Evolutionary conservation across 2,888 invertebrate genomes (phyloP).

Genomic region (Diarsia rubi): DNA sequence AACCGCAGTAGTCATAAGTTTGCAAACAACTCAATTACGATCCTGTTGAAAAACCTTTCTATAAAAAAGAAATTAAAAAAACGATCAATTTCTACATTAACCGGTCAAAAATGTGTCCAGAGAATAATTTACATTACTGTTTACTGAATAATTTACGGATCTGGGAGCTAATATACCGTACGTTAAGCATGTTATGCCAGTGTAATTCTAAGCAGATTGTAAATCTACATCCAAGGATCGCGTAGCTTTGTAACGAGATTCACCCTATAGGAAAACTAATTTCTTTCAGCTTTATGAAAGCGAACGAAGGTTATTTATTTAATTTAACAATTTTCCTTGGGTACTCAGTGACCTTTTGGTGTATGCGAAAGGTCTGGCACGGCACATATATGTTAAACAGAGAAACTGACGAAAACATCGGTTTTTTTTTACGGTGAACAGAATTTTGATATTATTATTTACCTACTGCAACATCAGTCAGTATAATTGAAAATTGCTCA

Average conservation of each 20-base stretch:
- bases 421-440: background rate
- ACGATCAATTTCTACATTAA: background rate
- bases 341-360: slow-evolving; percentile 4
- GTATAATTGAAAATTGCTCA: background rate
- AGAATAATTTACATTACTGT: slow-evolving; percentile 17
- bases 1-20: background rate
- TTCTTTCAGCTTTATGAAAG: slow-evolving; percentile 34
- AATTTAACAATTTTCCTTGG: slow-evolving; percentile 34
- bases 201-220: slow-evolving; percentile 37
- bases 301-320: slow-evolving; percentile 41
- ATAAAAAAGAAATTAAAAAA: background rate
- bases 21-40: too few relatives aligned
- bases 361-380: background rate
- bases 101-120: slow-evolving; percentile 4
- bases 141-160: slow-evolving; percentile 44
- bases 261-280: slow-evolving; percentile 52
- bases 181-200: slow-evolving; percentile 29
- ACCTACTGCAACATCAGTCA: background rate
- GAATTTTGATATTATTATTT: background rate
- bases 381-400: background rate
- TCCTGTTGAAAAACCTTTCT: background rate
- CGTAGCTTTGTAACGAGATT: slow-evolving; percentile 49
- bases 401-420: background rate
- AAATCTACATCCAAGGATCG: slow-evolving; percentile 37
- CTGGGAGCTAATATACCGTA: slow-evolving; percentile 3